Evolutionary conservation across 2,113 vertebrate genomes (phyloP).

Genomic region (Charadrius vociferus): DNA sequence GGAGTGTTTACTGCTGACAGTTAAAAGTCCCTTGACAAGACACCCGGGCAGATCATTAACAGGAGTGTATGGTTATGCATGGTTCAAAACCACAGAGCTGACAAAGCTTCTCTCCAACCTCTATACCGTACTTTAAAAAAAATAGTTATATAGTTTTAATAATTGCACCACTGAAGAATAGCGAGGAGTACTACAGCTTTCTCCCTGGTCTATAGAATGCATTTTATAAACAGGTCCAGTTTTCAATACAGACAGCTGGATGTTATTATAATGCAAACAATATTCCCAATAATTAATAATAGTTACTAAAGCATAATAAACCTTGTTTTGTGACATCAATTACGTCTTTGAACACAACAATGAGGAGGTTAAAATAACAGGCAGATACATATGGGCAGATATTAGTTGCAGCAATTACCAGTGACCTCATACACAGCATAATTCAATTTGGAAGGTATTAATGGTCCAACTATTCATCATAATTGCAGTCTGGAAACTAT

Average conservation of each 20-base stretch:
- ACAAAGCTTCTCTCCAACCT: not conserved
- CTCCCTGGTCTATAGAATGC: not conserved
- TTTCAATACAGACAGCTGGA: not conserved
- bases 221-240: not conserved
- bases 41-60: not conserved
- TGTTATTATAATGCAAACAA: not conserved
- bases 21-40: not conserved
- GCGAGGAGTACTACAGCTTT: not conserved
- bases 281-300: not conserved
- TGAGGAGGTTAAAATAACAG: not conserved
- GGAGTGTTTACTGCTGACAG: not conserved
- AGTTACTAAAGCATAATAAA: not conserved
- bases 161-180: not conserved
- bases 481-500: not conserved
- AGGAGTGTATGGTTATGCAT: not conserved
- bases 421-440: not conserved
- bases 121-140: not conserved
- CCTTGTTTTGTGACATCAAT: not conserved
- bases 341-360: not conserved
- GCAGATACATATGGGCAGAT: not conserved
- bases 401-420: not conserved
- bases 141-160: not conserved
- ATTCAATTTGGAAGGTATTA: not conserved
- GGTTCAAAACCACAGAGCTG: not conserved
- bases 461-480: not conserved